Percentiles rank a stretch among this genome's conserved stretches.
These are phyloP conservation scores for Strigamia transsilvanica DNA, from an alignment of 2,888 invertebrate species.

Conservation along the genomic window DNA sequence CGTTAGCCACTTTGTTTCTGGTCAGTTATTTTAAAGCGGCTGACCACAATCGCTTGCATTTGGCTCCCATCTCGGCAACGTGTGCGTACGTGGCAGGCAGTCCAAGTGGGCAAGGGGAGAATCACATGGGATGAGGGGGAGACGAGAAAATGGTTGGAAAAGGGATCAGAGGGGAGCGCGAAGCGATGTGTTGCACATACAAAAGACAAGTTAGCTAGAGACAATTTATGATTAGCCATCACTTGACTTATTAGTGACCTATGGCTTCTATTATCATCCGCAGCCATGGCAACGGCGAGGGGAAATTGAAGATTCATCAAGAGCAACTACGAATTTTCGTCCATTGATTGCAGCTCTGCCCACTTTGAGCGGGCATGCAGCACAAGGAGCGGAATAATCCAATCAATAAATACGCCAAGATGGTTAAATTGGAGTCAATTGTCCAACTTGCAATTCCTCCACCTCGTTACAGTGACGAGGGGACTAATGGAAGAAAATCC, in stretches of 20 bases:
- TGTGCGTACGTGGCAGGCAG: not conserved
- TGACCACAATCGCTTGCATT: slow-evolving; percentile 10
- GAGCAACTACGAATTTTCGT: slow-evolving; percentile 9
- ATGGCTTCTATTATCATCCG: not conserved
- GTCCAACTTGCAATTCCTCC: slow-evolving; percentile 2
- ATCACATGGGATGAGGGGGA: not conserved
- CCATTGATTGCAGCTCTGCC: slow-evolving; percentile 15
- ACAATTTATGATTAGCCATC: slow-evolving; percentile 20
- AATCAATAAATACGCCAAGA: slow-evolving; percentile 10
- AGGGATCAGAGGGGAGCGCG: not conserved
- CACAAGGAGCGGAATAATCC: not conserved
- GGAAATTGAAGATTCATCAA: slow-evolving; percentile 20
- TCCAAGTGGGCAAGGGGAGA: not conserved
- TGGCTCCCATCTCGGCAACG: slow-evolving; percentile 10
- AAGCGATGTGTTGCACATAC: slow-evolving; percentile 4
- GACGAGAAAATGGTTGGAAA: not conserved
- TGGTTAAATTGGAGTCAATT: slow-evolving; percentile 20
- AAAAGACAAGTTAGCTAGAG: slow-evolving; percentile 4
- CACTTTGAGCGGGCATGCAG: slow-evolving; percentile 1
- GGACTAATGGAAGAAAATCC: slow-evolving; percentile 5
- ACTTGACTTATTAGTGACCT: slow-evolving; percentile 20
- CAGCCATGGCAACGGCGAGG: not conserved
- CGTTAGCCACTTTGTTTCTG: not conserved
- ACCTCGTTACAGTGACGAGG: not conserved
- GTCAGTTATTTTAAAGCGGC: slow-evolving; percentile 14